Conservation (phyloP, 2,888 invertebrate species). For the Pristionchus arcanus region DNA sequence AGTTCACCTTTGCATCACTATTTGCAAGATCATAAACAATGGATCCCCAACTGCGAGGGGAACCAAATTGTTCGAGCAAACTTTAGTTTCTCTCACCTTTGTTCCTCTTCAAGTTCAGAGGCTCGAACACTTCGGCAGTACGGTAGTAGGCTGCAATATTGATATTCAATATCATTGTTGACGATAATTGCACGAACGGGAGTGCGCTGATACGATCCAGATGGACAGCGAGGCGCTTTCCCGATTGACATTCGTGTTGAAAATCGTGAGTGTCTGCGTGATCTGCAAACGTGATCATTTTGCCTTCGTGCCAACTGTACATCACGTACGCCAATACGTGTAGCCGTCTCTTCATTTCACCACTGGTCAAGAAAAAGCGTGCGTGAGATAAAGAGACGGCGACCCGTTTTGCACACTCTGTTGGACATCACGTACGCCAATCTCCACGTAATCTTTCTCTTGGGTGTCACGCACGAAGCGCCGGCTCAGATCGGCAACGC, state of each 20-base stretch:
- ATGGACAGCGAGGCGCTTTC: not conserved
- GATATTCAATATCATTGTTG: not conserved
- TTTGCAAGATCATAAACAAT: no score
- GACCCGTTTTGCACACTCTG: not conserved
- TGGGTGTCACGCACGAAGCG: no score
- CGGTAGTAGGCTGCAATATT: not conserved
- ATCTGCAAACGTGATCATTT: not conserved
- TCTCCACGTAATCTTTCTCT: no score
- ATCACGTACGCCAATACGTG: not conserved
- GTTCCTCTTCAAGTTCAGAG: not conserved
- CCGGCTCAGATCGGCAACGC: no score
- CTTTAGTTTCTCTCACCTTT: not conserved
- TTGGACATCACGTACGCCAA: no score
- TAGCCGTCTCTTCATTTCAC: not conserved
- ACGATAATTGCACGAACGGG: not conserved
- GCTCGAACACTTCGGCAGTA: not conserved
- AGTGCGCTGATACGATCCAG: not conserved
- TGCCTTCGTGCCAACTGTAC: not conserved
- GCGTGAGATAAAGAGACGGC: not conserved
- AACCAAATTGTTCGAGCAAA: no score
- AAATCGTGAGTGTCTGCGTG: not conserved
- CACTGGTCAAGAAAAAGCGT: not conserved
- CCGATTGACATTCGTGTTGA: not conserved
- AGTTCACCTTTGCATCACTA: no score
- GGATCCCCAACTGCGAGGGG: no score